phyloP scores from a whole-genome alignment of 2,888 invertebrate species.

The Volucella inanis region DNA sequence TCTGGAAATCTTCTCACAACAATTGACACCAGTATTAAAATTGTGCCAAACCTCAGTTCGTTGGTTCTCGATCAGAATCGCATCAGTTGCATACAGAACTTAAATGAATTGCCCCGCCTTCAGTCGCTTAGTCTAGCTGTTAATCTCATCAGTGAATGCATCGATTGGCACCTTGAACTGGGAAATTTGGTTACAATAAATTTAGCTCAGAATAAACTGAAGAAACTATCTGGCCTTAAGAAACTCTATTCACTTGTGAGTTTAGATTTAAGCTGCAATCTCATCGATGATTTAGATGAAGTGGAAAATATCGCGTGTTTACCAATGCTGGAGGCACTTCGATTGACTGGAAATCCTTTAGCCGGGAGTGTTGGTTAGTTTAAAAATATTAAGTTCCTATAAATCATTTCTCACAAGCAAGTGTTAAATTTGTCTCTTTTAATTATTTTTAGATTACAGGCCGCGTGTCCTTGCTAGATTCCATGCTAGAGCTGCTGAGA shows the following conservation, averaged over 20 bases:
- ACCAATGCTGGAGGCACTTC: constrained; percentile 93
- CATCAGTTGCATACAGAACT: constrained; percentile 88
- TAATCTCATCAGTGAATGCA: constrained; percentile 89
- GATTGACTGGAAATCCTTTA: constrained; percentile 94
- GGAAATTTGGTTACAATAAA: constrained; percentile 94
- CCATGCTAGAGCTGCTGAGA: constrained; percentile 91
- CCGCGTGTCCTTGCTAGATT: constrained; percentile 95
- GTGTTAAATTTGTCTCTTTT: no score
- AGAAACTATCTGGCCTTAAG: constrained; percentile 88
- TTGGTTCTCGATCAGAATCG: constrained; percentile 91
- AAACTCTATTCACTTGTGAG: constrained; percentile 93
- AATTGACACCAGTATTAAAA: constrained; percentile 91
- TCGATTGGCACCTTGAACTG: constrained; percentile 92
- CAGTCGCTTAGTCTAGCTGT: constrained; percentile 90
- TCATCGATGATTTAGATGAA: constrained; percentile 91
- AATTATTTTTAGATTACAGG: constrained; percentile 91
- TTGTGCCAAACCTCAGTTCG: constrained; percentile 88
- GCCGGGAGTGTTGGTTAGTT: constrained; percentile 85
- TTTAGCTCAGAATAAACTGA: constrained; percentile 92
- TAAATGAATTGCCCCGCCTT: constrained; percentile 91
- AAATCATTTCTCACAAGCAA: no score
- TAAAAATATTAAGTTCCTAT: constrained; percentile 84
- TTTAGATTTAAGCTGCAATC: constrained; percentile 94
- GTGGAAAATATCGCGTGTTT: constrained; percentile 91
- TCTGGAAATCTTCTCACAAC: constrained; percentile 90